phyloP scores from a whole-genome alignment of 2,797 vertebrate genomes.

The Hippoglossus hippoglossus region DNA sequence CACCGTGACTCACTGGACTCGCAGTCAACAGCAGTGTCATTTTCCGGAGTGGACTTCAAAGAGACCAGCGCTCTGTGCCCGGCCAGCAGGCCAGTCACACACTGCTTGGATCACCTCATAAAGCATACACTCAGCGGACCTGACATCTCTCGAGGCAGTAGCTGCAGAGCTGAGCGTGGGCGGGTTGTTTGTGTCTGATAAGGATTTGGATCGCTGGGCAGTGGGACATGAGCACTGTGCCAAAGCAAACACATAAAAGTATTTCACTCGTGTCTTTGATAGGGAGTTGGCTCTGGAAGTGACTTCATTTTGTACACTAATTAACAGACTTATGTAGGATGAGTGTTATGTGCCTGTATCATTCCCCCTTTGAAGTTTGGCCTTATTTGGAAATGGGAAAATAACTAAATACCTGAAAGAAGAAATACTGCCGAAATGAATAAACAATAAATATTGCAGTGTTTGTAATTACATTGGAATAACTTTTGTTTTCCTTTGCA shows the following conservation, averaged over 20 bases:
- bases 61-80: slow-evolving; percentile 45
- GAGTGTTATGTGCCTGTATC: slow-evolving; percentile 51
- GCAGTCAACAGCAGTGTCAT: slow-evolving; percentile 56
- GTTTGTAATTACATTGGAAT: slow-evolving; percentile 62
- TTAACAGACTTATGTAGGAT: slow-evolving; percentile 69
- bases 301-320: slow-evolving; percentile 67
- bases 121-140: slow-evolving; percentile 63
- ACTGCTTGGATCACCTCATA: slow-evolving; percentile 69
- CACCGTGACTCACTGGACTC: slow-evolving; percentile 57
- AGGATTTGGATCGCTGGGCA: slow-evolving; percentile 73
- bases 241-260: slow-evolving; percentile 77
- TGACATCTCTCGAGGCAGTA: slow-evolving; percentile 68
- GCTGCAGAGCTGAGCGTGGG: slow-evolving; percentile 67
- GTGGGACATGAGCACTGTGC: slow-evolving; percentile 50
- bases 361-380: slow-evolving; percentile 56
- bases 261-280: slow-evolving; percentile 71
- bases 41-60: slow-evolving; percentile 68
- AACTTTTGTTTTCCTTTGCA: slow-evolving; percentile 52
- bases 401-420: slow-evolving; percentile 50
- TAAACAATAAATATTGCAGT: slow-evolving; percentile 57
- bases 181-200: slow-evolving; percentile 78
- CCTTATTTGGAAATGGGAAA: slow-evolving; percentile 38
- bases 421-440: slow-evolving; percentile 59
- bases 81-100: slow-evolving; percentile 55
- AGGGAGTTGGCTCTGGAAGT: slow-evolving; percentile 62